Conservation (phyloP, 2,113 vertebrate species). For the Mesembrinibis cayennensis region DNA sequence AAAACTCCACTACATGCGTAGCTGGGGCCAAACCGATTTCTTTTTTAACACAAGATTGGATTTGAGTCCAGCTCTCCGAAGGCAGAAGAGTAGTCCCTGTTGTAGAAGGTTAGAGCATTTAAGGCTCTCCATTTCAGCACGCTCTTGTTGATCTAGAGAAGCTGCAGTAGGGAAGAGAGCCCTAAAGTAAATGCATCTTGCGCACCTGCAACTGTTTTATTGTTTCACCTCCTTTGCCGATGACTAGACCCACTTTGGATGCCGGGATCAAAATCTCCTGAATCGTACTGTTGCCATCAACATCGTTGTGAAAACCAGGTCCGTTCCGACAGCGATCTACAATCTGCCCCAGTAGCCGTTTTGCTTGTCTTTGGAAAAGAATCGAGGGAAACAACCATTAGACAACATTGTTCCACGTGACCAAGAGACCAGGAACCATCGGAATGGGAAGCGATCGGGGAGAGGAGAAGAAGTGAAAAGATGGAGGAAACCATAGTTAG, state of each 20-base stretch:
- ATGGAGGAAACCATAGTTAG: conserved; percentile 70
- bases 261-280: conserved; percentile 97
- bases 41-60: background rate
- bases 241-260: conserved; percentile 98
- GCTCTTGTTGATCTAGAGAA: conserved; percentile 35
- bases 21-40: background rate
- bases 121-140: conserved; percentile 41
- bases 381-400: conserved; percentile 62
- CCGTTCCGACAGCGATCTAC: conserved; percentile 98
- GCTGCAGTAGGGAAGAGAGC: conserved; percentile 41
- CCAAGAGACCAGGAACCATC: background rate
- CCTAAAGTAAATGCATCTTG: conserved; percentile 17
- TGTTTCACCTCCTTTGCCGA: conserved; percentile 98
- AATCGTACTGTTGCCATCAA: conserved; percentile 88
- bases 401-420: background rate
- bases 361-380: conserved; percentile 88
- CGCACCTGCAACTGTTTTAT: conserved; percentile 97
- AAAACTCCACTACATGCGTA: background rate
- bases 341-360: conserved; percentile 93
- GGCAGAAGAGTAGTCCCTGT: conserved; percentile 50
- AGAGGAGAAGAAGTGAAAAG: conserved; percentile 48
- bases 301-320: conserved; percentile 90
- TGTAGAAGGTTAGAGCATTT: conserved; percentile 48
- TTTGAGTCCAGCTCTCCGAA: conserved; percentile 23
- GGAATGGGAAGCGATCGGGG: conserved; percentile 27